Conservation (phyloP, 2,888 invertebrate genomes). For the Xestia ashworthii region DNA sequence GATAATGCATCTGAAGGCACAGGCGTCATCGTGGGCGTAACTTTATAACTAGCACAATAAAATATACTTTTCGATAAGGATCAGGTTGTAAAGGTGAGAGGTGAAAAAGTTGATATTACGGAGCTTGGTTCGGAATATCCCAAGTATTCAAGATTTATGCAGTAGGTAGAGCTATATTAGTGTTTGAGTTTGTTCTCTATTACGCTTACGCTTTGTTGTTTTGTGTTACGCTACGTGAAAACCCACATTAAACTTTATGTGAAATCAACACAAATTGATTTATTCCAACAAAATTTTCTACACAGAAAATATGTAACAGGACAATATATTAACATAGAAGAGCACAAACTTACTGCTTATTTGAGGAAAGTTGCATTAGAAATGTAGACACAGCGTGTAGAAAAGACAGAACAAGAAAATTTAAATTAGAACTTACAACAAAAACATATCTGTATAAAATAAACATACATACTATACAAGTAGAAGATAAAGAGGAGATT, state of each 20-base stretch:
- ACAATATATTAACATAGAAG: too few relatives aligned
- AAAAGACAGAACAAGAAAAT: too few relatives aligned
- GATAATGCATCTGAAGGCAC: conserved; percentile 25
- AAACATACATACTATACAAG: too few relatives aligned
- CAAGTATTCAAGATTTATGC: not conserved
- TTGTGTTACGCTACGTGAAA: not conserved
- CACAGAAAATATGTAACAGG: not conserved
- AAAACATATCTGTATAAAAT: too few relatives aligned
- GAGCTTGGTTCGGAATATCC: conserved; percentile 4
- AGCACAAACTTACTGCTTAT: too few relatives aligned
- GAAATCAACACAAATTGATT: not conserved
- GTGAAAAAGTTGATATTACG: conserved; percentile 16
- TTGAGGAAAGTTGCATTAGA: too few relatives aligned
- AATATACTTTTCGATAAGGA: conserved; percentile 30
- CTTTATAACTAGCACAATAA: conserved; percentile 13
- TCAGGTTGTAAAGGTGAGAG: conserved; percentile 36
- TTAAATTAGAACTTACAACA: too few relatives aligned
- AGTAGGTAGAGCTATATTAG: too few relatives aligned
- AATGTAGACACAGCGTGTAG: too few relatives aligned
- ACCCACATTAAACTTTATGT: not conserved
- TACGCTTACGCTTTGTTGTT: too few relatives aligned
- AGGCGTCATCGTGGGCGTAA: conserved; percentile 47
- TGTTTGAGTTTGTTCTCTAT: not conserved
- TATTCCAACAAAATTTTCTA: not conserved
- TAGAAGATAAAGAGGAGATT: too few relatives aligned